Evolutionary conservation across 1,140 invertebrate species (phyloP).

Genomic region (Drosophila virilis): DNA sequence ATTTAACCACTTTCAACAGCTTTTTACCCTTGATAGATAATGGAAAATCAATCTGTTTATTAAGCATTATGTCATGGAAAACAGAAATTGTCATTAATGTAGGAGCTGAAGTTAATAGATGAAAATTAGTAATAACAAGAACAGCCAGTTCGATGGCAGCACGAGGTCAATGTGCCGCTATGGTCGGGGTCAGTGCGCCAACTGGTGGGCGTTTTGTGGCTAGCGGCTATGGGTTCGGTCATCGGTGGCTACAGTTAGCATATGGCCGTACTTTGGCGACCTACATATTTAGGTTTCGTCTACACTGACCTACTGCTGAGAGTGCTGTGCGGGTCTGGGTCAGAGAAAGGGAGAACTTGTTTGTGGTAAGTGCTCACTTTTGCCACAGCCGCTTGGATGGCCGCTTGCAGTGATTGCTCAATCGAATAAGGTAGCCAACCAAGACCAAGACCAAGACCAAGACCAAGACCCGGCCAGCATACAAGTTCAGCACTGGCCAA

Average conservation of each 20-base stretch:
- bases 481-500: conserved; percentile 24
- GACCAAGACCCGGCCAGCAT: conserved; percentile 6
- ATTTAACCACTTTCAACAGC: too few relatives aligned
- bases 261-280: conserved; percentile 29
- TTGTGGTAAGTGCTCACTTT: conserved; percentile 59
- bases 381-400: conserved; percentile 42
- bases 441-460: conserved; percentile 5
- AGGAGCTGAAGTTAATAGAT: not conserved
- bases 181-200: conserved; percentile 39
- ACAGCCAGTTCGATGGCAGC: conserved; percentile 1
- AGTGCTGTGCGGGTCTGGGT: conserved; percentile 66
- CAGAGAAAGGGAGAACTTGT: conserved; percentile 75
- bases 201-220: conserved; percentile 32
- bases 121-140: not conserved
- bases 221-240: conserved; percentile 21
- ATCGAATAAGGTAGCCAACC: conserved; percentile 40
- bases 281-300: conserved; percentile 44
- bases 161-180: conserved; percentile 38
- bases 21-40: not conserved
- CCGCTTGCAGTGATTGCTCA: conserved; percentile 44
- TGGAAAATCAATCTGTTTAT: too few relatives aligned
- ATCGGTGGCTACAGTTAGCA: conserved; percentile 14
- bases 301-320: conserved; percentile 59
- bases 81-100: not conserved
- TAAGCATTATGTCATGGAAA: not conserved